A percentile compares a stretch with the other conserved stretches of the same genome.
These are phyloP conservation scores for Phalacrocorax carbo DNA, from an alignment of 2,113 vertebrate genomes.

Conservation along the genomic window DNA sequence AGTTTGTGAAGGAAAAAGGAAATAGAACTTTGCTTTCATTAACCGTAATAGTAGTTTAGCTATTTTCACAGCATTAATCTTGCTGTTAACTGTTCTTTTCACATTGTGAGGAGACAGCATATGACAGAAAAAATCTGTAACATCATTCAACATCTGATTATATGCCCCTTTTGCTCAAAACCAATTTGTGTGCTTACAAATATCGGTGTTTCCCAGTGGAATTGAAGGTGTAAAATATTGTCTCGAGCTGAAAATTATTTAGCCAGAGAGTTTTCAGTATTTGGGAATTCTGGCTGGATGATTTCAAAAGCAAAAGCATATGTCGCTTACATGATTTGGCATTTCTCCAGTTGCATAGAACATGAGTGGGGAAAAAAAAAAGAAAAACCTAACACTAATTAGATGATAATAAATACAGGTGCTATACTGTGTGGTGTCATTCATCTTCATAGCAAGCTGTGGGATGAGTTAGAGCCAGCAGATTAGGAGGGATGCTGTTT, in stretches of 20 bases:
- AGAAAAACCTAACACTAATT: slow-evolving; percentile 45
- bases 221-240: slow-evolving; percentile 66
- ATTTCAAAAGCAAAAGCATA: slow-evolving; percentile 71
- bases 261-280: slow-evolving; percentile 58
- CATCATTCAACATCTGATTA: slow-evolving; percentile 48
- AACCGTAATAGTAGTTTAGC: neutral
- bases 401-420: slow-evolving; percentile 71
- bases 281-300: slow-evolving; percentile 58
- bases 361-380: neutral
- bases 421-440: slow-evolving; percentile 20
- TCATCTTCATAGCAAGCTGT: slow-evolving; percentile 18
- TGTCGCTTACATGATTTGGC: slow-evolving; percentile 67
- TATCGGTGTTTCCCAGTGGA: slow-evolving; percentile 39
- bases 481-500: neutral
- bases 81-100: slow-evolving; percentile 37
- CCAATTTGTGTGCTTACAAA: slow-evolving; percentile 38
- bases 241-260: slow-evolving; percentile 65
- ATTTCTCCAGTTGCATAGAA: slow-evolving; percentile 63
- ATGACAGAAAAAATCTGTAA: slow-evolving; percentile 44
- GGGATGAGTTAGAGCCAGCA: neutral
- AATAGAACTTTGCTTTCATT: neutral
- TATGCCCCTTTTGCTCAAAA: slow-evolving; percentile 5
- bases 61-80: slow-evolving; percentile 36
- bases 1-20: neutral
- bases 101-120: neutral